Base-by-base conservation (phyloP, 2,113 vertebrate species). In the Axis porcinus region DNA sequence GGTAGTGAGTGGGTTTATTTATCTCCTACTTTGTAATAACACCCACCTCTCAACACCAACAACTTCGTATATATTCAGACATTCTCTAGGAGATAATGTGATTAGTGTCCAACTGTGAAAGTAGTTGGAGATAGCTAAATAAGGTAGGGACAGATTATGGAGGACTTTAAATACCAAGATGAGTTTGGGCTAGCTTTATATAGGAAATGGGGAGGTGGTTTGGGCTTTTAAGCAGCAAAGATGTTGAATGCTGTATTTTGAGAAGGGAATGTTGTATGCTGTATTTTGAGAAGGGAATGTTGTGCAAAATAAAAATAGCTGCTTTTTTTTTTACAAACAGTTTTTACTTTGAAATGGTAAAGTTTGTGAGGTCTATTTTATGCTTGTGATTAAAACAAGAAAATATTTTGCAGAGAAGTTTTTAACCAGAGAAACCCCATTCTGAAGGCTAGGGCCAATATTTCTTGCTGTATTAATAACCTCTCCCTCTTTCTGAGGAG, bases 331-430 rank as follows among this genome's bases (percentile, higher is more conserved):
- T 70, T 70, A 19, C 54, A 33, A 97, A 70, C 50, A 45, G 76
- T 15, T 84, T 95, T 93, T 95, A 91, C 67, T 93, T 93, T 45
- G 5, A 97, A 60, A 16, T 86, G 45, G 10, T 78, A 93, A 82
- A 45, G 36, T 85, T 91, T 85, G 14, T 83, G 57, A 91, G 52
- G 23, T 88, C 7, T 64, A 2, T 74, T 82, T 93, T 86, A 78
- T 95, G 40, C 43, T 92, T 89, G 36, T 89, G 47, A 88, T 85
- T 88, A 45, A 95, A 67, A 45, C 57, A 89, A 84, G 55, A 87
- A 89, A 91, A 33, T 94, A 58, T 82, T 94, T 92, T 89, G n/a
- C 54, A 94, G 15, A 47, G 28, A 55, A 83, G 70, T 74, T 85
- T 83, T 88, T 62, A 93, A 78, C 54, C n/a, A 82, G 50, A 58